phyloP scores from a whole-genome alignment of 2,888 invertebrate genomes.

The Trachelus tabidus region DNA sequence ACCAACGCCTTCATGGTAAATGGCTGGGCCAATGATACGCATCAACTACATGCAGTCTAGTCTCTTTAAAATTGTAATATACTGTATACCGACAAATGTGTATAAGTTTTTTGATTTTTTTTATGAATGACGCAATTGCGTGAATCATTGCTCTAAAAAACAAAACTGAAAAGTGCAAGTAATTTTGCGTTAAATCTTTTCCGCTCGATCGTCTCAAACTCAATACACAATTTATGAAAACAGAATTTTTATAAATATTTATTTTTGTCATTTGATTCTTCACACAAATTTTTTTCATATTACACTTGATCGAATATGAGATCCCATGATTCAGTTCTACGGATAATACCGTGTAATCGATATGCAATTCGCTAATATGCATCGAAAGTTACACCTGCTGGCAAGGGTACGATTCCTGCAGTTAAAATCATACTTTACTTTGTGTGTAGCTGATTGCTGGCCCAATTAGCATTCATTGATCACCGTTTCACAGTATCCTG shows the following conservation, averaged over 20 bases:
- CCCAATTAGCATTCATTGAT: conserved; percentile 39
- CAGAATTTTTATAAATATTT: conserved; percentile 13
- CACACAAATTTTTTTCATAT: conserved; percentile 24
- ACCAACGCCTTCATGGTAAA: conserved; percentile 47
- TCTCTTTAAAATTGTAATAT: conserved; percentile 28
- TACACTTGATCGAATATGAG: neutral
- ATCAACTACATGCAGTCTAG: conserved; percentile 51
- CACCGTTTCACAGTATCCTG: neutral
- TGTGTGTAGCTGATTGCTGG: conserved; percentile 49
- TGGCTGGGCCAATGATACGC: conserved; percentile 44
- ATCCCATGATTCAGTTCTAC: neutral
- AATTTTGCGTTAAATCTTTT: conserved; percentile 4
- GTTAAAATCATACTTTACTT: conserved; percentile 14
- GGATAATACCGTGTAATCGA: neutral
- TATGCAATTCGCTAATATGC: neutral
- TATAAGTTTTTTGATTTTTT: conserved; percentile 5
- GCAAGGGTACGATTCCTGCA: conserved; percentile 32
- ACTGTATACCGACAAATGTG: neutral
- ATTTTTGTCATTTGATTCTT: conserved; percentile 28
- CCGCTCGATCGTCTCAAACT: neutral
- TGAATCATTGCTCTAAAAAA: conserved; percentile 24
- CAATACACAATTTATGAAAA: neutral
- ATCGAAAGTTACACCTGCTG: conserved; percentile 33
- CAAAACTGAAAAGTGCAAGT: neutral
- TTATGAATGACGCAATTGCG: conserved; percentile 25